These are phyloP conservation scores for Drosophila cyrtoloma DNA, from an alignment of 2,888 invertebrate genomes.

Conservation along the genomic window DNA sequence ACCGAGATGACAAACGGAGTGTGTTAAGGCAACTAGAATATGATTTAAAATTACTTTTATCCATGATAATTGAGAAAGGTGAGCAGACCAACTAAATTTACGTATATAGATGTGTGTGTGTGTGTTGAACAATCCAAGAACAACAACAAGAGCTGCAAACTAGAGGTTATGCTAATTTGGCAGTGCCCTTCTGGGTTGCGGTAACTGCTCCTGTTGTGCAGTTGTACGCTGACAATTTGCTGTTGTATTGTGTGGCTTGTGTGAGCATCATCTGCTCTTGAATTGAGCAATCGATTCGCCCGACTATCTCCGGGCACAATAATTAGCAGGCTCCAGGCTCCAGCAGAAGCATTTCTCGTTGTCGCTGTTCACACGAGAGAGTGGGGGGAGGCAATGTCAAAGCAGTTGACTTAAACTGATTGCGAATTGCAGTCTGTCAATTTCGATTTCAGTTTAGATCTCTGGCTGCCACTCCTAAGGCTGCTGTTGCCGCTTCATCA, in stretches of 20 bases:
- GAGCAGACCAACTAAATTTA: conserved; percentile 10
- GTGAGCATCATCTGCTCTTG: conserved; percentile 8
- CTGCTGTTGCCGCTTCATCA: conserved; percentile 28
- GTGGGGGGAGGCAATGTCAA: conserved; percentile 10
- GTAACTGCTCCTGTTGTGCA: not conserved
- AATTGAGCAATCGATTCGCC: conserved; percentile 20
- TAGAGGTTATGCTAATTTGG: conserved; percentile 24
- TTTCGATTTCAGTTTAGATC: conserved; percentile 33
- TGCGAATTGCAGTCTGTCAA: conserved; percentile 44
- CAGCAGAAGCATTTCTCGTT: conserved; percentile 4
- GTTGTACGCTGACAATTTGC: conserved; percentile 8
- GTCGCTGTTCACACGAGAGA: conserved; percentile 5
- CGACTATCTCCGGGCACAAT: conserved; percentile 16
- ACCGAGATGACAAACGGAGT: not conserved
- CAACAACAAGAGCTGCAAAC: conserved; percentile 1
- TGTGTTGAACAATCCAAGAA: conserved; percentile 3
- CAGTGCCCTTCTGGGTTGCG: not conserved
- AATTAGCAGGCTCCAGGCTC: conserved; percentile 45
- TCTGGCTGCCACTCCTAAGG: conserved; percentile 9
- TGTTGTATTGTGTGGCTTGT: conserved; percentile 12
- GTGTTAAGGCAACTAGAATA: conserved; percentile 16
- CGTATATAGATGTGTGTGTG: not conserved
- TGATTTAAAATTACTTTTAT: conserved; percentile 15
- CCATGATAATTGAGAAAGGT: conserved; percentile 32
- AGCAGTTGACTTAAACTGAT: conserved; percentile 66